These are phyloP conservation scores for Aphrocallistes beatrix DNA, from an alignment of 37 sponge, comb jelly and placozoan genomes.

Conservation along the genomic window DNA sequence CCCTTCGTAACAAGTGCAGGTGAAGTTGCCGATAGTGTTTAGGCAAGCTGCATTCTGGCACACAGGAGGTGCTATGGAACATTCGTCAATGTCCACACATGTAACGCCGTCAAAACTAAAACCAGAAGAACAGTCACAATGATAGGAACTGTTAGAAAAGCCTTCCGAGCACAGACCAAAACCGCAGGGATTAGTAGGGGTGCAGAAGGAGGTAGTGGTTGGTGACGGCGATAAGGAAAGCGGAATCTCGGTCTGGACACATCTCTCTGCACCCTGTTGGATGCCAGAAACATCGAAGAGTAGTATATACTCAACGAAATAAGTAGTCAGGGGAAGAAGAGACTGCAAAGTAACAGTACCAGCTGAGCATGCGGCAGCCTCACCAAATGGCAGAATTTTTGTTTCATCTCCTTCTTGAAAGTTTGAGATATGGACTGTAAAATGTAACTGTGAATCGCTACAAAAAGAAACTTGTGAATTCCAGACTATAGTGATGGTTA, in stretches of 20 bases:
- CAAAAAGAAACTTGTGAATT: not conserved
- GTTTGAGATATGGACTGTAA: not conserved
- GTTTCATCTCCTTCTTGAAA: too few relatives aligned
- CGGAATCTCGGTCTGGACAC: not conserved
- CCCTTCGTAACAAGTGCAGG: not conserved
- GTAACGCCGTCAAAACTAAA: not conserved
- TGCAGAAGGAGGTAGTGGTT: not conserved
- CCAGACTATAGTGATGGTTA: not conserved
- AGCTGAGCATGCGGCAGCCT: not conserved
- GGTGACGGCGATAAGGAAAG: not conserved
- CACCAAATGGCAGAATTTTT: too few relatives aligned
- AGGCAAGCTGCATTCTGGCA: not conserved
- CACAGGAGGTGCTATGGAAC: not conserved
- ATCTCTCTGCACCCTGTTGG: not conserved
- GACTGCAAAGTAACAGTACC: not conserved
- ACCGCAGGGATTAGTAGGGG: not conserved
- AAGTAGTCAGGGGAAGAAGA: not conserved
- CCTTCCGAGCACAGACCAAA: not conserved
- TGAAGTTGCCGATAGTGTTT: not conserved
- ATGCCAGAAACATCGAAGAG: not conserved
- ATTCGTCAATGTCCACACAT: not conserved
- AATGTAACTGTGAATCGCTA: not conserved
- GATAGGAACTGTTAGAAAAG: not conserved
- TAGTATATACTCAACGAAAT: not conserved
- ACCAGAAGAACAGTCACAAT: not conserved